Percentiles rank a stretch among this genome's conserved stretches.
phyloP scores from a whole-genome alignment of 2,797 vertebrate genomes.

The Leuciscus waleckii region DNA sequence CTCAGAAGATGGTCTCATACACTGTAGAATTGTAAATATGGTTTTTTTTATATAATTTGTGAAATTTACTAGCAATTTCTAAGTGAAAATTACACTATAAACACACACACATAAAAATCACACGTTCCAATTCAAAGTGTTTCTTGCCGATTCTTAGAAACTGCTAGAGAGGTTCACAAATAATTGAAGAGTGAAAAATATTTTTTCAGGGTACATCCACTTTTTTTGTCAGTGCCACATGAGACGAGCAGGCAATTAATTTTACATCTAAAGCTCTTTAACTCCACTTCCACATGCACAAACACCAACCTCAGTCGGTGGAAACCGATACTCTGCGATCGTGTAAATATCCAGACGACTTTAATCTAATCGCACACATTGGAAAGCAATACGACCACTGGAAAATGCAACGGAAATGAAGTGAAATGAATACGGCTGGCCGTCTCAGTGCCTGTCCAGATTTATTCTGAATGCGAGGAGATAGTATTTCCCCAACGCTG shows the following conservation, averaged over 20 bases:
- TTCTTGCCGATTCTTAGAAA: not conserved
- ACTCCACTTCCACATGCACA: not conserved
- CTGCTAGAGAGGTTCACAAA: not conserved
- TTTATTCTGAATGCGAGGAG: constrained; percentile 43
- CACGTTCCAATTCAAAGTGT: not conserved
- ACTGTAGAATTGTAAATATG: not conserved
- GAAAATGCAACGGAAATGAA: not conserved
- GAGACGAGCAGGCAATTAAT: not conserved
- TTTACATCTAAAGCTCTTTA: constrained; percentile 4
- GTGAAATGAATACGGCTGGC: constrained; percentile 30
- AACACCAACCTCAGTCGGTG: not conserved
- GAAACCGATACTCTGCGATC: not conserved
- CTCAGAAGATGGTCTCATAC: not conserved
- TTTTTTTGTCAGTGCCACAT: not conserved
- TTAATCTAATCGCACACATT: not conserved
- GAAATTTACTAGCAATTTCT: too few species aligned
- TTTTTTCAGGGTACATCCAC: not conserved
- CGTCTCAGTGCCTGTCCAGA: constrained; percentile 6
- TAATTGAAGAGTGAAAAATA: not conserved
- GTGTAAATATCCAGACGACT: not conserved
- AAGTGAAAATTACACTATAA: too few species aligned
- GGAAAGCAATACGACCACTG: constrained; percentile 21
- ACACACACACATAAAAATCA: too few species aligned
- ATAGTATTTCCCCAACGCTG: constrained; percentile 43
- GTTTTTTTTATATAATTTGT: too few species aligned